These are phyloP conservation scores for Mustela lutreola DNA, from an alignment of 2,113 vertebrate genomes.

Conservation along the genomic window DNA sequence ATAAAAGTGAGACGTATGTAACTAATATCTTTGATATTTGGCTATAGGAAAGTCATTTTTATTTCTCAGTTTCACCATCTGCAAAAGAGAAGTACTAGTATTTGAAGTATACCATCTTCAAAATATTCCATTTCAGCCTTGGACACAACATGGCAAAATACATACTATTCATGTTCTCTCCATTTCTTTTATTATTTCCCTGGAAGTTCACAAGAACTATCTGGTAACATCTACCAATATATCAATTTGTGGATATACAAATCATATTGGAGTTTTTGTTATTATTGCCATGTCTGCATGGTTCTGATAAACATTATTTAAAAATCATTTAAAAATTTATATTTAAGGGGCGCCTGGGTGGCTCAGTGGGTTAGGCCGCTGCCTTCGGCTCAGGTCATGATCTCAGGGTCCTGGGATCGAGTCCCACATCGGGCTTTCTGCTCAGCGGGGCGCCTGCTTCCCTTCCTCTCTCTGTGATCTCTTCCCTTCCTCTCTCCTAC, in stretches of 20 bases:
- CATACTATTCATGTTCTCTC: not conserved
- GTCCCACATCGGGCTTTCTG: too few species aligned
- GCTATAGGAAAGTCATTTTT: not conserved
- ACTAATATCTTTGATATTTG: not conserved
- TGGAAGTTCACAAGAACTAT: not conserved
- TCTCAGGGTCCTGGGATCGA: too few species aligned
- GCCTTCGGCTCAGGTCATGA: too few species aligned
- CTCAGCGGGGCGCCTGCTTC: too few species aligned
- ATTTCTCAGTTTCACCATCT: slow-evolving; percentile 24
- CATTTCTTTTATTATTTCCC: not conserved
- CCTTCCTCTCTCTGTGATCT: too few species aligned
- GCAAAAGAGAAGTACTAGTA: slow-evolving; percentile 7
- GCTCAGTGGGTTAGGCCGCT: too few species aligned
- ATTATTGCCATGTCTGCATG: not conserved
- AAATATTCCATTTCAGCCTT: not conserved
- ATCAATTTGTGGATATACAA: not conserved
- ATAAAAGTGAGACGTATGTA: not conserved
- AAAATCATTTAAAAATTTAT: not conserved
- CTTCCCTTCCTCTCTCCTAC: too few species aligned
- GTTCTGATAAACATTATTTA: not conserved
- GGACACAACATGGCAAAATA: not conserved
- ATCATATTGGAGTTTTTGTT: not conserved
- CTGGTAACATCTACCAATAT: not conserved
- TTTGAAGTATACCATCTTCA: not conserved
- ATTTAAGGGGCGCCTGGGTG: too few species aligned